Base-by-base conservation (phyloP, 1,140 invertebrate genomes). In the Zaprionus camerounensis region DNA sequence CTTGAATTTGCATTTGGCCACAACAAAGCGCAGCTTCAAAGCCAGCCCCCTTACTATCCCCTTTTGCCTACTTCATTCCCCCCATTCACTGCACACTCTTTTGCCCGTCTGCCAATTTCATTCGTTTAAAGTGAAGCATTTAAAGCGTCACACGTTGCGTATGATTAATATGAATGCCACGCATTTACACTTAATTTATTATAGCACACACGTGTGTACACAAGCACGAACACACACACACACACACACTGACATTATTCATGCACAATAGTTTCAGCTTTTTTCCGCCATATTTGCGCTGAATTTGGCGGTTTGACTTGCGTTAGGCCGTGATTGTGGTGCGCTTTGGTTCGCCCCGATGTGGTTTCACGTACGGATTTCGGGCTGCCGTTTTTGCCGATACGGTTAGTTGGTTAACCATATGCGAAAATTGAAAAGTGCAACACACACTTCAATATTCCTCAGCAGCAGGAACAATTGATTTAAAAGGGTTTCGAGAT, bases 1-100 rank as follows among this genome's bases (percentile, higher is more conserved):
- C 82, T 86, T 87, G 80, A 86, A 86, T 86, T 87, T 86, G 83
- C 82, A 86, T 87, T 88, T 88, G 84, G 78, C 66, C 81, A 71
- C 81, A 81, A 57, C 61, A 69, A 64, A 67, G 65, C 55, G 55
- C 13, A 56, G 26, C 53, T 22, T 41, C 38, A 41, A 20, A n/a
- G 41, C 7, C 24, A n/a, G 41, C 7, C 24, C 36, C 28, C 53
- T 20, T n/a, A 15, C 17, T 20, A 20, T 3, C 34, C 49, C 28
- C 26, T 1, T 36, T 28, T 2, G n/a, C 41, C n/a, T 20, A 2
- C 53, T 44, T 12, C 17, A 6, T 26, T n/a, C 20, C 6, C 51
- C 9, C 20, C 34, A 9, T 36, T 2, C 20, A 5, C 11, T 24
- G 2, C 11, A 12, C 46, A 13, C 46, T 24, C 7, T 11, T 22